Evolutionary conservation across 1,140 invertebrate species (phyloP), one percentile per base, ranked within the genome.

Genomic region (Drosophila santomea): DNA sequence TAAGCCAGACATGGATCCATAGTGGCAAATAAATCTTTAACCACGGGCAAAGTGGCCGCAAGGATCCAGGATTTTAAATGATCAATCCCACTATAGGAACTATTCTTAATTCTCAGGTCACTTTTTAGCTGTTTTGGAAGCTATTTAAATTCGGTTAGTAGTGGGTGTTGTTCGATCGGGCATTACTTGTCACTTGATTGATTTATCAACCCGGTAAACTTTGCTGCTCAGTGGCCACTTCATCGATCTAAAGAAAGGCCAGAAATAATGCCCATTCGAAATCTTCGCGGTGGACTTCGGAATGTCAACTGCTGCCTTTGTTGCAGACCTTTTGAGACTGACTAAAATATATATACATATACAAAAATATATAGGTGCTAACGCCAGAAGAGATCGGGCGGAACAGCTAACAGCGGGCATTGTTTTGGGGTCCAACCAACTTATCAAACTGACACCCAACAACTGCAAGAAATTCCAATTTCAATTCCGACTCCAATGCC

Each of bases 391-490:
- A 32, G 59, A 14, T 62, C 35, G 41, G 17, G 25, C 25, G 23
- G 28, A 41, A 36, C 14, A 12, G 47, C 8, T 32, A 57, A 57
- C 57, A 35, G 35, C 44, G 43, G 68, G 51, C 68, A 72, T 72
- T 72, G 68, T 72, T 71, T 72, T 52, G 68, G 38, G 23, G 12
- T 41, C 15, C 56, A 47, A 59, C 47, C 45, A 71, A 85, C 81
- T 86, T 85, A 86, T 85, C 82, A 81, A 85, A 80, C 74, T 85
- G 82, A 85, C 82, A 85, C 82, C 82, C 79, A 86, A 85, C 82
- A 85, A 85, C 82, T 86, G 82, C 74, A 78, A 48, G 58, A 85
- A 85, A 85, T 85, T 85, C 82, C 82, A 68, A 85, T 77, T 85
- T 77, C 73, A 80, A 84, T 80, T 66, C 74, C 67, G 38, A 62